phyloP scores from a whole-genome alignment of 2,888 invertebrate genomes.

The Tetheella fluctuosa region DNA sequence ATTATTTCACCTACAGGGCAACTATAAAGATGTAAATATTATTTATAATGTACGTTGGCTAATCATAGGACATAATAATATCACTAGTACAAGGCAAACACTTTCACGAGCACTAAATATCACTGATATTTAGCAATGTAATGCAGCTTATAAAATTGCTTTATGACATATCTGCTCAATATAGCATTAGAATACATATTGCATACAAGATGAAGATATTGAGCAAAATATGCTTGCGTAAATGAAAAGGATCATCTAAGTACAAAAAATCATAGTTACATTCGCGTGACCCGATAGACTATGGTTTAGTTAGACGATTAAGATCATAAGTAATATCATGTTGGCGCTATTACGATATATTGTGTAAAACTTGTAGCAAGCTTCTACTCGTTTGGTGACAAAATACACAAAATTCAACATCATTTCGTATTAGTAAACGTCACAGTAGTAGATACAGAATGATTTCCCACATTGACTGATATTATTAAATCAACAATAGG shows the following conservation, averaged over 20 bases:
- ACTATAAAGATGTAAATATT: neutral
- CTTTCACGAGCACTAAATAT: neutral
- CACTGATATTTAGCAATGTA: neutral
- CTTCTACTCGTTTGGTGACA: conserved; percentile 5
- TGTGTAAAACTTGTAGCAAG: conserved; percentile 11
- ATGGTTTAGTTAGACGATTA: conserved; percentile 24
- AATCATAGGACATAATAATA: neutral
- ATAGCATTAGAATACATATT: neutral
- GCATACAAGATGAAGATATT: neutral
- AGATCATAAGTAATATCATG: conserved; percentile 9
- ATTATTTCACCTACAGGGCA: neutral
- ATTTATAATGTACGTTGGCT: neutral
- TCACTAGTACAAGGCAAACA: conserved; percentile 5
- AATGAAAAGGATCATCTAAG: conserved; percentile 7
- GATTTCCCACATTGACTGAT: neutral
- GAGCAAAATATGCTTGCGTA: neutral
- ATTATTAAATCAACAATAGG: conserved; percentile 6
- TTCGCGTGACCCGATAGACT: conserved; percentile 24
- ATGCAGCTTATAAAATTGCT: neutral
- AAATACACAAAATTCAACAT: neutral
- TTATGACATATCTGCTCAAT: neutral
- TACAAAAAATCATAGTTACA: conserved; percentile 20
- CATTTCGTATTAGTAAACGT: neutral
- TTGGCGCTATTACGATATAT: conserved; percentile 4
- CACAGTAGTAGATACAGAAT: neutral